Evolutionary conservation across 2,797 vertebrate genomes (phyloP).

Genomic region (Heliangelus exortis): DNA sequence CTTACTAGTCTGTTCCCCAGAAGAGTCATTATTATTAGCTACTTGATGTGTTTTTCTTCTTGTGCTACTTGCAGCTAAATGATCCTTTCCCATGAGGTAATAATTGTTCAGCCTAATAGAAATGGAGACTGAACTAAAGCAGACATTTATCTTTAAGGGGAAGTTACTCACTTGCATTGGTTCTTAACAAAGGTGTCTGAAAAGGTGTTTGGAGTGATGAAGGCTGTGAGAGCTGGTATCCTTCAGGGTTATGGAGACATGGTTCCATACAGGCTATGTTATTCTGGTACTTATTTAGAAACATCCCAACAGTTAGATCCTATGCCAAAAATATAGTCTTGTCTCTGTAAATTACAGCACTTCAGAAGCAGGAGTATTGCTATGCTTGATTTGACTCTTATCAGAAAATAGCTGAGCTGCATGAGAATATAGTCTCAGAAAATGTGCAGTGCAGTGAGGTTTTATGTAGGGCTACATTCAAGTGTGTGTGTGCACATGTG

Average conservation of each 20-base stretch:
- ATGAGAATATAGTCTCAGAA: conserved; percentile 52
- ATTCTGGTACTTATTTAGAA: not conserved
- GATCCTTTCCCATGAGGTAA: not conserved
- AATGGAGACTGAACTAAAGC: not conserved
- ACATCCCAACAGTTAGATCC: not conserved
- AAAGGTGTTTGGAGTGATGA: not conserved
- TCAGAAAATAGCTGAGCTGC: conserved; percentile 52
- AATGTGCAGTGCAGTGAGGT: conserved; percentile 28
- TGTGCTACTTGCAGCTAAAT: conserved; percentile 35
- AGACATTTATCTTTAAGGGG: not conserved
- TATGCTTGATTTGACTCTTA: conserved; percentile 39
- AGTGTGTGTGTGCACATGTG: conserved; percentile 9
- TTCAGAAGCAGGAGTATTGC: not conserved
- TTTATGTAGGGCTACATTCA: conserved; percentile 47
- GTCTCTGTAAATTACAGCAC: conserved; percentile 23
- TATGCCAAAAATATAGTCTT: not conserved
- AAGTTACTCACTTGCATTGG: not conserved
- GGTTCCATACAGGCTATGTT: not conserved
- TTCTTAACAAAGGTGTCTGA: not conserved
- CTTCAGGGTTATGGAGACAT: not conserved
- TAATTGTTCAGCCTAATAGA: conserved; percentile 8
- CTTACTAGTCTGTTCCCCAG: not conserved
- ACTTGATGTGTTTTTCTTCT: conserved; percentile 13
- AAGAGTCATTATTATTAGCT: conserved; percentile 9
- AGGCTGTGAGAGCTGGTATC: not conserved